These are phyloP conservation scores for Cynocephalus volans DNA, from an alignment of 2,113 vertebrate species.

Conservation along the genomic window DNA sequence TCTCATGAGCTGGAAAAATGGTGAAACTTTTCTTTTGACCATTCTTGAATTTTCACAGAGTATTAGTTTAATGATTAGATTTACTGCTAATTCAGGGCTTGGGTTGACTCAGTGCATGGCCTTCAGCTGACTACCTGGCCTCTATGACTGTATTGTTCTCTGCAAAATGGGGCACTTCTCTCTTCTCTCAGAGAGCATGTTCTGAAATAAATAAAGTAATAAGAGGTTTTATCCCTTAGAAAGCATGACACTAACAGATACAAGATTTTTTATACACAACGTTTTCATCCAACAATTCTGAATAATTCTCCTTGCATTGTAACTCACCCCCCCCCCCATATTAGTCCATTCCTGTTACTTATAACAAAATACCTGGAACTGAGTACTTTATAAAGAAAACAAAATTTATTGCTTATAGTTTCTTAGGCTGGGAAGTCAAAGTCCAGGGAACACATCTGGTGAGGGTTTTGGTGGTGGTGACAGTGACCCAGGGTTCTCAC, in stretches of 20 bases:
- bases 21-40: conserved; percentile 29
- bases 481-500: too few species aligned
- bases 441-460: too few species aligned
- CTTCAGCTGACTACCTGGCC: not conserved
- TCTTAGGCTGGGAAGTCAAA: too few species aligned
- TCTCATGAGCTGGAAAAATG: conserved; percentile 54
- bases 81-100: not conserved
- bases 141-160: conserved; percentile 36
- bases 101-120: not conserved
- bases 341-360: too few species aligned
- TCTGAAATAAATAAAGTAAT: conserved; percentile 20
- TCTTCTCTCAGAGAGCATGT: not conserved
- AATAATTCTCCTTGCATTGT: not conserved
- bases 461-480: too few species aligned
- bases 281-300: not conserved
- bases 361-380: too few species aligned
- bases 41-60: conserved; percentile 60
- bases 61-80: conserved; percentile 51
- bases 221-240: not conserved
- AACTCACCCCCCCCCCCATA: not conserved
- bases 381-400: too few species aligned
- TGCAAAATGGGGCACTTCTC: not conserved
- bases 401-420: too few species aligned
- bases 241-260: not conserved
- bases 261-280: not conserved